Conservation (phyloP, 2,888 invertebrate genomes). For the Microctonus hyperodae region DNA sequence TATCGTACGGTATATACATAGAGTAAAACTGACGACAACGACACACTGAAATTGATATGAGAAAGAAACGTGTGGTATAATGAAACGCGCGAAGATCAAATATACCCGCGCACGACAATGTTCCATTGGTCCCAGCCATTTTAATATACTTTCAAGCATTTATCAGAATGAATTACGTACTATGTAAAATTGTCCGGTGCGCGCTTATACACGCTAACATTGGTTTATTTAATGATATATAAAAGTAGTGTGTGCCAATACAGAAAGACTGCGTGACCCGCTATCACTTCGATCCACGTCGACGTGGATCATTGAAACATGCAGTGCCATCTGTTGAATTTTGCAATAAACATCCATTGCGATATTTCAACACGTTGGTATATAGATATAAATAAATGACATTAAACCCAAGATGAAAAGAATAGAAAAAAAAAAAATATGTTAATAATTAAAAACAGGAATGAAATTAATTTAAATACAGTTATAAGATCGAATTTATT, state of each 20-base stretch:
- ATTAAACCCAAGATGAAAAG: neutral
- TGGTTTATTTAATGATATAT: neutral
- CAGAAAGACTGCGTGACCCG: constrained; percentile 18
- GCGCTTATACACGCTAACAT: neutral
- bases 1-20: constrained; percentile 3
- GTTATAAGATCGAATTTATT: neutral
- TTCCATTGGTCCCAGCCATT: constrained; percentile 7
- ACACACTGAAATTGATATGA: neutral
- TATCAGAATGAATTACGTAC: constrained; percentile 13
- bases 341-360: neutral
- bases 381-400: no score
- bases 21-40: constrained; percentile 10
- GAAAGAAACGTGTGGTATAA: constrained; percentile 10
- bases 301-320: constrained; percentile 26
- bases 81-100: neutral
- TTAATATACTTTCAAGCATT: constrained; percentile 17
- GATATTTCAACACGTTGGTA: neutral
- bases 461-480: neutral
- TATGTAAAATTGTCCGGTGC: constrained; percentile 1
- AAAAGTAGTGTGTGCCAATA: constrained; percentile 13
- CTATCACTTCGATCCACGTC: constrained; percentile 21
- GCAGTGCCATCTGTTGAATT: constrained; percentile 17
- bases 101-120: neutral
- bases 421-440: neutral
- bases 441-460: neutral